phyloP scores from a whole-genome alignment of 2,113 vertebrate genomes.

The Globicephala melas region DNA sequence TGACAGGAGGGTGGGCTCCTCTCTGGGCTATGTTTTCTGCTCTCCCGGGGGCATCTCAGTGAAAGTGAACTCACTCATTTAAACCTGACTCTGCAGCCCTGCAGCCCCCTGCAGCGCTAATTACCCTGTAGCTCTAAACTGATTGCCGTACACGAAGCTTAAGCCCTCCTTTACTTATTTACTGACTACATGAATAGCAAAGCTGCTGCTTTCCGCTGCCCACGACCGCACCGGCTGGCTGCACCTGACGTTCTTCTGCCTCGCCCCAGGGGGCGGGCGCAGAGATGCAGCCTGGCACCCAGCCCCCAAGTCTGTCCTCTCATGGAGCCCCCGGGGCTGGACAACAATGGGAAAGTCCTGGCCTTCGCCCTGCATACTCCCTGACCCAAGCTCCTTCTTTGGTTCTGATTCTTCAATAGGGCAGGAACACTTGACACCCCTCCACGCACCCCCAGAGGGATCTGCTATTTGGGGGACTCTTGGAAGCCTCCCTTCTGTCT shows the following conservation, averaged over 20 bases:
- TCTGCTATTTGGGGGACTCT: not conserved
- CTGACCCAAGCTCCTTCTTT: not conserved
- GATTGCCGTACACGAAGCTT: conserved; percentile 87
- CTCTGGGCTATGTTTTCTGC: not conserved
- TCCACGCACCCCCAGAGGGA: rapidly evolving
- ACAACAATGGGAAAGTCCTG: not conserved
- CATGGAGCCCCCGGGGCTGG: rapidly evolving
- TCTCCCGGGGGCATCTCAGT: conserved; percentile 77
- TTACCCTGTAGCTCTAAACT: conserved; percentile 85
- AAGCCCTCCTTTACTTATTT: conserved; percentile 89
- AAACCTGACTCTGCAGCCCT: conserved; percentile 83
- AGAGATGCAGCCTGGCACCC: not conserved
- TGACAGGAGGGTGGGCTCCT: not conserved
- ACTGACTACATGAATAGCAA: conserved; percentile 86
- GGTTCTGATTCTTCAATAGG: not conserved
- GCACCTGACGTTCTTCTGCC: not conserved
- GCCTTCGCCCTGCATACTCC: no score
- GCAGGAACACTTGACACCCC: not conserved
- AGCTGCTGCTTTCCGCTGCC: conserved; percentile 63
- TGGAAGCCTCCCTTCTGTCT: not conserved
- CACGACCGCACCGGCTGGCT: not conserved
- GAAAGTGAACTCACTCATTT: conserved; percentile 84
- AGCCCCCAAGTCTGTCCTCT: not conserved
- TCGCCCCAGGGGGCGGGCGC: not conserved
- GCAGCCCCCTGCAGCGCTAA: conserved; percentile 83